Evolutionary conservation across 2,797 vertebrate species (phyloP).

Genomic region (Rhinoraja longicauda): DNA sequence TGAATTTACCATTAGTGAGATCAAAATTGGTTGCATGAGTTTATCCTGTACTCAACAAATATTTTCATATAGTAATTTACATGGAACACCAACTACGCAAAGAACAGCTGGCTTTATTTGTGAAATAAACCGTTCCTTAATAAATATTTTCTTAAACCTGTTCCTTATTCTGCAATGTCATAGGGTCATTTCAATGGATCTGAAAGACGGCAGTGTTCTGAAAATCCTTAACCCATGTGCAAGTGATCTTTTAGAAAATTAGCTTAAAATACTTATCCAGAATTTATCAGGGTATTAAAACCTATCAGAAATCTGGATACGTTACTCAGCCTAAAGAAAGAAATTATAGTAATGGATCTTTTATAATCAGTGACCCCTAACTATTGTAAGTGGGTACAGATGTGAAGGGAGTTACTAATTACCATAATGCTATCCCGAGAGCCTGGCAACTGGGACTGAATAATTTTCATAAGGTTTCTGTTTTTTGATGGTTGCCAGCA

Average conservation of each 20-base stretch:
- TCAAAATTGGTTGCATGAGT: not conserved
- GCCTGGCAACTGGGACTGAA: not conserved
- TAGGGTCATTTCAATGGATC: not conserved
- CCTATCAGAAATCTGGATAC: not conserved
- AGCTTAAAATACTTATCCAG: not conserved
- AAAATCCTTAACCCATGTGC: not conserved
- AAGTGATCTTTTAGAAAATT: not conserved
- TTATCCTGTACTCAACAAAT: not conserved
- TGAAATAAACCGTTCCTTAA: not conserved
- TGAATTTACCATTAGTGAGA: not conserved
- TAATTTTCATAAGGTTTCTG: not conserved
- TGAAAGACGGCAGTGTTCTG: not conserved
- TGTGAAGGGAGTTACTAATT: not conserved
- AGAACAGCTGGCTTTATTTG: not conserved
- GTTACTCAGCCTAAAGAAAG: not conserved
- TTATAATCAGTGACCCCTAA: not conserved
- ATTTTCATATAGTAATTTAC: not conserved
- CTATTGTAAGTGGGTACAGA: not conserved
- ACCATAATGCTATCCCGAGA: not conserved
- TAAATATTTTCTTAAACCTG: not conserved
- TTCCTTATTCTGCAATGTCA: not conserved
- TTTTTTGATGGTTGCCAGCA: not conserved
- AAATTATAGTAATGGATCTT: not conserved
- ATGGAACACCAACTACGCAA: not conserved
- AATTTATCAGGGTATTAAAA: not conserved